Base-by-base conservation (phyloP, 2,113 vertebrate genomes). In the Microtus montanus region DNA sequence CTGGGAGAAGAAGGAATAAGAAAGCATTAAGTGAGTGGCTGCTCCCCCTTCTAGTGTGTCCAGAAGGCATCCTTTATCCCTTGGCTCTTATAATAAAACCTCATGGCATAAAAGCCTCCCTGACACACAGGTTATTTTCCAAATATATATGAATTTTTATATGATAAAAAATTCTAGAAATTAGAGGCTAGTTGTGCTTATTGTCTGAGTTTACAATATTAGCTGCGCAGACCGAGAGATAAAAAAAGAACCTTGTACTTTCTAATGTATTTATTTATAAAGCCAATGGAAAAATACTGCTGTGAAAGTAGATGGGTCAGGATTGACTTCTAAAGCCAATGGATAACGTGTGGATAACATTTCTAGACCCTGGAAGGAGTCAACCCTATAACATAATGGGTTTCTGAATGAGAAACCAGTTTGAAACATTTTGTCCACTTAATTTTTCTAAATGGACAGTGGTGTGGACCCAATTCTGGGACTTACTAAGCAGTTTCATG, bases 21-120 rank as follows among this genome's bases (percentile, higher is more conserved):
- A 89, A 96, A 96, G 80, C 79, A 66, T 44, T 85, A 87, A 95
- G 58, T 80, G 84, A 71, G 49, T 87, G 24, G 28, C 44, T 80
- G 14, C 1, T 49, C 49, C 12, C 30, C 6, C 83, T 9, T 84
- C 79, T 41, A 70, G n/a, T 71, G 44, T 47, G 26, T 52, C 5
- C 64, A 58, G 73, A 85, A 75, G 20, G 89, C 30, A 24, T 14
- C 10, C 14, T 93, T 89, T 88, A 26, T 88, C 47, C 7, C 33
- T 93, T 73, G 12, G n/a, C 66, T 94, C 54, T 93, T 90, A 33
- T n/a, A 79, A 64, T 10, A 91, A 91, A 89, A 19, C 54, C 52
- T 79, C 95, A 83, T 38, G 88, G 8, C 7, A 33, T n/a, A 71
- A 95, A 95, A 74, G 13, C 85, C 49, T 63, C 24, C 33, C 71